Conservation (phyloP, 2,113 vertebrate species). For the Axis porcinus region DNA sequence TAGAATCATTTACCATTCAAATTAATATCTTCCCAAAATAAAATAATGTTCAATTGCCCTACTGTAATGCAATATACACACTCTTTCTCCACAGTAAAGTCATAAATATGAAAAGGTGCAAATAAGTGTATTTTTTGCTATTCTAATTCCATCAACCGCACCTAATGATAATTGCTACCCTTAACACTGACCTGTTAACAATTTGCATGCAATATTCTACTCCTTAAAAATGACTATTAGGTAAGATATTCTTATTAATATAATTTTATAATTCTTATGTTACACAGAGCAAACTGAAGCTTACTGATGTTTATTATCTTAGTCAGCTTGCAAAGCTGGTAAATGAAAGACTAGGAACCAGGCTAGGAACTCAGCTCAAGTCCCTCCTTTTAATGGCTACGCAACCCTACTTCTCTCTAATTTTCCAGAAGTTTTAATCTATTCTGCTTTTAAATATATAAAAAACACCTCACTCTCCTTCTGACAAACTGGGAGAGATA, state of each 20-base stretch:
- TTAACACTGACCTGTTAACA: background rate
- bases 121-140: background rate
- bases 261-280: background rate
- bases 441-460: background rate
- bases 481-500: background rate
- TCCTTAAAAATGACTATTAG: background rate
- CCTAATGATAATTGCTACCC: background rate
- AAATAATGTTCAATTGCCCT: background rate
- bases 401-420: background rate
- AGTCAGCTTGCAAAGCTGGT: accelerated
- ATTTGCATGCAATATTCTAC: background rate
- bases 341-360: background rate
- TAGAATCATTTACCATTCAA: background rate
- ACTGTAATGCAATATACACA: background rate
- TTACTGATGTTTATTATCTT: background rate
- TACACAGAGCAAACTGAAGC: background rate
- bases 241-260: background rate
- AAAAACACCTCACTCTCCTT: background rate
- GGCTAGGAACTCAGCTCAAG: background rate
- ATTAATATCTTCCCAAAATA: background rate
- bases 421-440: background rate
- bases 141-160: background rate
- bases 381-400: background rate
- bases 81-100: background rate
- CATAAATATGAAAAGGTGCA: background rate